Evolutionary conservation across 2,888 invertebrate species (phyloP).

Genomic region (Hydroisotoma schaefferi): DNA sequence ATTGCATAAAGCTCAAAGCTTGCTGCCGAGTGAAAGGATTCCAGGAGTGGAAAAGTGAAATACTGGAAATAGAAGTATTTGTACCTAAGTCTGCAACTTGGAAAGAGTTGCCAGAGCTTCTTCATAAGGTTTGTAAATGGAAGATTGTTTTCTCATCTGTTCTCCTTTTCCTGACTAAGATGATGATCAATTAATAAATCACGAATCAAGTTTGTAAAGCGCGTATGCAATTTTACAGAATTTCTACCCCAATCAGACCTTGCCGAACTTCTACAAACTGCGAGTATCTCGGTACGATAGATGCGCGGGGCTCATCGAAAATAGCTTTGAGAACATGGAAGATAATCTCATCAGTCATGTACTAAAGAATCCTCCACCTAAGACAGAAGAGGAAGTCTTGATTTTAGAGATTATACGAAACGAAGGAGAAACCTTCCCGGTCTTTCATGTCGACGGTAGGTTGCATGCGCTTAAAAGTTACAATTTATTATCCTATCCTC

Average conservation of each 20-base stretch:
- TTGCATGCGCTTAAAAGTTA: too few species aligned
- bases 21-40: slow-evolving; percentile 15
- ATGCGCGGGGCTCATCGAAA: slow-evolving; percentile 62
- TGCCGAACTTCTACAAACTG: slow-evolving; percentile 62
- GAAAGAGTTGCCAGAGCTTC: too few species aligned
- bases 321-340: slow-evolving; percentile 63
- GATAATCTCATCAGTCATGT: slow-evolving; percentile 52
- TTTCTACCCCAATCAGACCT: slow-evolving; percentile 60
- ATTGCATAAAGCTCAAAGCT: slow-evolving; percentile 57
- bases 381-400: slow-evolving; percentile 59
- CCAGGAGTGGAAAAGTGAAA: too few species aligned
- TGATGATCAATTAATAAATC: too few species aligned
- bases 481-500: too few species aligned
- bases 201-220: too few species aligned
- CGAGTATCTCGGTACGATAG: slow-evolving; percentile 69
- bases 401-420: slow-evolving; percentile 60
- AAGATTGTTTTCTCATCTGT: too few species aligned
- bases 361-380: slow-evolving; percentile 50
- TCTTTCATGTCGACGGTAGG: too few species aligned
- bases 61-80: too few species aligned
- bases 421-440: neutral
- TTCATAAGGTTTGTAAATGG: too few species aligned
- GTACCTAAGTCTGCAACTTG: slow-evolving; percentile 2
- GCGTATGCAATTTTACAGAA: slow-evolving; percentile 54
- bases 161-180: too few species aligned